Evolutionary conservation across 2,113 vertebrate genomes (phyloP).

Genomic region (Semicossyphus pulcher): DNA sequence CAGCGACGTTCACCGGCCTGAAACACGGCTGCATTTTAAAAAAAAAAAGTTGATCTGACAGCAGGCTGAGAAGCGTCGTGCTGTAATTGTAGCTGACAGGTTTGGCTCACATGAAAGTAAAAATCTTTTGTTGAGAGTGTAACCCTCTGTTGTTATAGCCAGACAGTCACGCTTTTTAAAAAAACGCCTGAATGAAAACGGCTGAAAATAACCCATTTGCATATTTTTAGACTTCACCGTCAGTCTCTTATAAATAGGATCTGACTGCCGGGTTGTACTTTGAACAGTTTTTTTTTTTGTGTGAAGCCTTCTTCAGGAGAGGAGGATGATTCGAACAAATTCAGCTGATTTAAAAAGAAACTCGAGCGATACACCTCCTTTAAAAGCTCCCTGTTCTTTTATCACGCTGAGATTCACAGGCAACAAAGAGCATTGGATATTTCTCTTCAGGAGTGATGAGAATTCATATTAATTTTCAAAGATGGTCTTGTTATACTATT

Average conservation of each 20-base stretch:
- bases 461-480: constrained; percentile 52
- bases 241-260: constrained; percentile 77
- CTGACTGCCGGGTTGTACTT: constrained; percentile 61
- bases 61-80: constrained; percentile 8
- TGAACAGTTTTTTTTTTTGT: constrained; percentile 57
- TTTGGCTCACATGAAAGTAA: constrained; percentile 41
- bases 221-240: constrained; percentile 73
- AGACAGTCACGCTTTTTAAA: constrained; percentile 41
- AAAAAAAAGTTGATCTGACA: constrained; percentile 37
- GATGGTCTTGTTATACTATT: constrained; percentile 39
- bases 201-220: constrained; percentile 69
- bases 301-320: constrained; percentile 27
- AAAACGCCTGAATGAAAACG: constrained; percentile 65
- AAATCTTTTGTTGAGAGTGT: constrained; percentile 49
- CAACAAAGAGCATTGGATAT: constrained; percentile 69
- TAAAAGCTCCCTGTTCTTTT: constrained; percentile 58
- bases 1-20: constrained; percentile 24
- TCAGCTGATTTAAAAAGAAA: constrained; percentile 42
- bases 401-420: constrained; percentile 60
- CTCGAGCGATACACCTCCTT: constrained; percentile 52
- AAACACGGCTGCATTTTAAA: constrained; percentile 17
- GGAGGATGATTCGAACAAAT: constrained; percentile 53
- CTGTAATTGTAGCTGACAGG: constrained; percentile 55
- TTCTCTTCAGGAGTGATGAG: constrained; percentile 45
- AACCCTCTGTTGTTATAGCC: constrained; percentile 52